Conservation (phyloP, 2,797 vertebrate genomes). For the Pseudochirops corinnae region DNA sequence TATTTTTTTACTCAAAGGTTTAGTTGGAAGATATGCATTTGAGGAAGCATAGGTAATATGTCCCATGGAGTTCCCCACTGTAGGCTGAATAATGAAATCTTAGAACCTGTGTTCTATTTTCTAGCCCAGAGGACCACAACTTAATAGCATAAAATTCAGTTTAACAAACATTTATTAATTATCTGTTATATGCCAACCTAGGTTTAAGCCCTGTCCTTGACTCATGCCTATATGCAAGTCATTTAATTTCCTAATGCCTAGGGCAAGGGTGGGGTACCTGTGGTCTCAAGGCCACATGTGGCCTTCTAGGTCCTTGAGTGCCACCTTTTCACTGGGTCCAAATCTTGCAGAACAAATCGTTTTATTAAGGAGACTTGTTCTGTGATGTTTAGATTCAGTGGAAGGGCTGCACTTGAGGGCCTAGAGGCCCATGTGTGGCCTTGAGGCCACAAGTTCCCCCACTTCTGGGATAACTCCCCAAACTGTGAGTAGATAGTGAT, state of each 20-base stretch:
- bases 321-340: no score
- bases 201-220: background rate
- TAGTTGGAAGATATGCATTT: background rate
- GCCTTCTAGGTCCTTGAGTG: no score
- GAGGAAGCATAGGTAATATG: background rate
- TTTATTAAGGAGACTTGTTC: no score
- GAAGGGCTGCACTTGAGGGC: no score
- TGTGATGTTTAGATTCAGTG: no score
- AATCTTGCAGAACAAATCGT: no score
- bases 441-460: no score
- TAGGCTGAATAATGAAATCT: background rate
- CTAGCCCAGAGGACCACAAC: background rate
- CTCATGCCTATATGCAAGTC: background rate
- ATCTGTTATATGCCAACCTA: background rate
- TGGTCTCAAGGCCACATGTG: no score
- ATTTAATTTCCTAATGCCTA: background rate
- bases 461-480: background rate
- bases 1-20: background rate
- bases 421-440: no score
- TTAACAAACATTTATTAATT: background rate
- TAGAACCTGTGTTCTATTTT: background rate
- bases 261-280: background rate
- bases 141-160: background rate
- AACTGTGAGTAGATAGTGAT: background rate
- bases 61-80: background rate